Evolutionary conservation across 1,140 invertebrate genomes (phyloP), one percentile per base, ranked within the genome.

Genomic region (Anastrepha obliqua): DNA sequence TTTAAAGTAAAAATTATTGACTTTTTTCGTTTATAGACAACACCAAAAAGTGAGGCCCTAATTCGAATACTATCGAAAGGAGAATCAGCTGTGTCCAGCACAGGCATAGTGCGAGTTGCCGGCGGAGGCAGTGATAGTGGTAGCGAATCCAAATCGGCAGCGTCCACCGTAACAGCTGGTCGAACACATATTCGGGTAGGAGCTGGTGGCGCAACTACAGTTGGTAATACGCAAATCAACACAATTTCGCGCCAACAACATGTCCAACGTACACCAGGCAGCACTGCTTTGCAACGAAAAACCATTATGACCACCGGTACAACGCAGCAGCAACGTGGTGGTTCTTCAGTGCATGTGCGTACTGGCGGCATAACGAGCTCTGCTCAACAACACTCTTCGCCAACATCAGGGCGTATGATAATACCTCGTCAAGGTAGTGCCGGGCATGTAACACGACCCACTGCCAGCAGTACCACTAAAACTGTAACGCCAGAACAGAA

Each of bases 401-500:
- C 88, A 5, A 74, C 88, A 74, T 89, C 89, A 0, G 89, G 88
- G 51, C 59, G 86, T 47, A 89, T 88, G 89, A 86, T 89, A 65
- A 88, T 90, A 51, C 88, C 86, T 2, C 87, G 89, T 0, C 74
- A 86, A 39, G 86, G 87, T 8, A 74, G n/a, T 3, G 44, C 88
- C 15, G 62, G 39, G 13, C 74, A 55, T 58, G 20, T 70, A 15
- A 70, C 85, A n/a, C 51, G 47, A 81, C 17, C 55, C n/a, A n/a
- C 44, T 17, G n/a, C 13, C 15, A 15, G 47, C 13, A 42, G 42
- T 11, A 86, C 55, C 70, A 87, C 58, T 44, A 91, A 92, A 85
- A 88, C 89, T 39, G 90, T 93, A 2, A 92, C 92, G 47, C 91
- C 91, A 1, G 92, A 93, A 70, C 91, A 93, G 70, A 93, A 93